Evolutionary conservation across 2,888 invertebrate genomes (phyloP).

Genomic region (Leuctra nigra): DNA sequence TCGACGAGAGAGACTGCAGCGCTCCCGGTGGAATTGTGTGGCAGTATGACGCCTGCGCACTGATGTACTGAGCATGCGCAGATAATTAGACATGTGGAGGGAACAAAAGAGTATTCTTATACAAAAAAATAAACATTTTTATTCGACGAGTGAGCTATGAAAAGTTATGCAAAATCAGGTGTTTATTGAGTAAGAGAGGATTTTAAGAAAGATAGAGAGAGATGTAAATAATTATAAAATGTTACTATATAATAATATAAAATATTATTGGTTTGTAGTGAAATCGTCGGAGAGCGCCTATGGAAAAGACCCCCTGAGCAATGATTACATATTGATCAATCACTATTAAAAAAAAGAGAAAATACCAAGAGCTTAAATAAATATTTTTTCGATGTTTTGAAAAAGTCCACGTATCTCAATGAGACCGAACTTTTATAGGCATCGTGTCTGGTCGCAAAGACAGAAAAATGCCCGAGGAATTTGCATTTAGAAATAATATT

Average conservation of each 20-base stretch:
- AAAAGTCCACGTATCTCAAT: conserved; percentile 8
- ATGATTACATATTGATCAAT: conserved; percentile 14
- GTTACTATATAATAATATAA: too few species aligned
- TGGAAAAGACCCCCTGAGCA: conserved; percentile 3
- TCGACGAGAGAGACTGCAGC: too few species aligned
- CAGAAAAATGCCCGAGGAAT: conserved; percentile 15
- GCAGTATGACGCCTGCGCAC: neutral
- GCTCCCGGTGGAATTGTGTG: too few species aligned
- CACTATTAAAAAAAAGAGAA: conserved; percentile 3
- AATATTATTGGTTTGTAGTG: conserved; percentile 6
- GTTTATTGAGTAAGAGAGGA: too few species aligned
- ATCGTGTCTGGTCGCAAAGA: conserved; percentile 7
- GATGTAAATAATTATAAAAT: conserved; percentile 9
- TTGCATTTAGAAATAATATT: conserved; percentile 13
- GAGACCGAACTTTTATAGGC: conserved; percentile 18
- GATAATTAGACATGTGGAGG: neutral
- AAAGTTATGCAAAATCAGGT: too few species aligned
- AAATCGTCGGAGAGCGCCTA: neutral
- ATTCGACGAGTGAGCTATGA: neutral
- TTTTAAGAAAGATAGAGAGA: neutral
- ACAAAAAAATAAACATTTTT: conserved; percentile 10
- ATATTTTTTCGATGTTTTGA: conserved; percentile 19
- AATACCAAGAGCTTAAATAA: conserved; percentile 15
- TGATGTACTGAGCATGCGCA: neutral
- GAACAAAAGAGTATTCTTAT: conserved; percentile 9